Conservation (phyloP, 1,140 invertebrate genomes). For the Cyclargus thomasi region DNA sequence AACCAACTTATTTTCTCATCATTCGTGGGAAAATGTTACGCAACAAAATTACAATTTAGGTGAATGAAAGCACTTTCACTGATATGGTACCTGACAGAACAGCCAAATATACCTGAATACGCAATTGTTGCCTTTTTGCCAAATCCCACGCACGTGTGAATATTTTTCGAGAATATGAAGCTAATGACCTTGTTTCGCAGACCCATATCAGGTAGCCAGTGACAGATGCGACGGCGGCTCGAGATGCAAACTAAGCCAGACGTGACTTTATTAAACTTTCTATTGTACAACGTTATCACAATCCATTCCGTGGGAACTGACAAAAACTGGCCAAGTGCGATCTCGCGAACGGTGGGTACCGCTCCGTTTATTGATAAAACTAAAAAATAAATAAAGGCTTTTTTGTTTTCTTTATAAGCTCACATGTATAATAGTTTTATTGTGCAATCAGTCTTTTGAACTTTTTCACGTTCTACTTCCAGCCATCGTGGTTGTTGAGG, state of each 20-base stretch:
- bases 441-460: too few relatives aligned
- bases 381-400: too few relatives aligned
- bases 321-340: background rate
- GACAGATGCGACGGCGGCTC: constrained; percentile 53
- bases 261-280: constrained; percentile 65
- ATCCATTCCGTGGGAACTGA: constrained; percentile 63
- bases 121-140: constrained; percentile 36
- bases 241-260: constrained; percentile 64
- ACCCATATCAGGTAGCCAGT: constrained; percentile 52
- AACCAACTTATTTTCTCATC: background rate
- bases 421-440: too few relatives aligned
- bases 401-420: too few relatives aligned
- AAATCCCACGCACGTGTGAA: constrained; percentile 59
- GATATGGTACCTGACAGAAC: background rate
- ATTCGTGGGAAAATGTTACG: background rate
- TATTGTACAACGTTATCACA: constrained; percentile 51
- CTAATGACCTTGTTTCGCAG: constrained; percentile 37
- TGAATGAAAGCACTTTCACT: constrained; percentile 14
- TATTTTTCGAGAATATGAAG: constrained; percentile 23
- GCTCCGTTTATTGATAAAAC: too few relatives aligned
- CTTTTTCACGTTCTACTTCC: too few relatives aligned
- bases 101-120: constrained; percentile 28
- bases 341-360: too few relatives aligned
- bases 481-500: too few relatives aligned
- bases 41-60: background rate